Evolutionary conservation across 2,113 vertebrate species (phyloP).

Genomic region (Centrocercus urophasianus): DNA sequence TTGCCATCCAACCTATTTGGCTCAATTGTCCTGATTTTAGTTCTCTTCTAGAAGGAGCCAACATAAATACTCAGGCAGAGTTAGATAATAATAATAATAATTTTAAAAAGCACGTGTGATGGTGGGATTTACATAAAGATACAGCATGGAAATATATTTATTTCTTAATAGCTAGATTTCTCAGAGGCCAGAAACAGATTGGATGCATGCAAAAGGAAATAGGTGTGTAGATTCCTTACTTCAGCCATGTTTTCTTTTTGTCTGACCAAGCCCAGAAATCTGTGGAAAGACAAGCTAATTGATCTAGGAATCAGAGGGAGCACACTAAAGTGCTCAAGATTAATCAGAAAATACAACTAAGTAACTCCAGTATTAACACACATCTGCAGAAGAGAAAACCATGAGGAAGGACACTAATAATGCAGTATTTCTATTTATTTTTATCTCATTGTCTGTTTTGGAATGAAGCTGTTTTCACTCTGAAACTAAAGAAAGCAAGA

Average conservation of each 20-base stretch:
- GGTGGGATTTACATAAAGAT: not conserved
- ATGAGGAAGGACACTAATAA: not conserved
- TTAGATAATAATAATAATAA: not conserved
- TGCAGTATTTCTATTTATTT: not conserved
- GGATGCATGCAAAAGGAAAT: not conserved
- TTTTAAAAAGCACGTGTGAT: too few species aligned
- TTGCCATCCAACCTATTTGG: not conserved
- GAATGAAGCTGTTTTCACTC: not conserved
- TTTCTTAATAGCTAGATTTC: not conserved
- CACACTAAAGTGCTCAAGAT: not conserved
- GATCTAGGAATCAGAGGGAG: not conserved
- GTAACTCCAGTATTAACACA: not conserved
- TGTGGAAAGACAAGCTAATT: not conserved
- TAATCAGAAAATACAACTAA: not conserved
- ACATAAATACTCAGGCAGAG: not conserved
- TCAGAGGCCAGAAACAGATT: not conserved
- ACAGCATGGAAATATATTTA: not conserved
- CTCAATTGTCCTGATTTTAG: not conserved
- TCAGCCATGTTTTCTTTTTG: not conserved
- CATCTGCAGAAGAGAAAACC: not conserved
- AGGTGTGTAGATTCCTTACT: not conserved
- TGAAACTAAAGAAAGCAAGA: not conserved
- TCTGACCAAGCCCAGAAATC: not conserved
- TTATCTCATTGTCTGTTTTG: not conserved
- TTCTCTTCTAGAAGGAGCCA: not conserved